Evolutionary conservation across 2,113 vertebrate species (phyloP).

Genomic region (Pelmatolapia mariae): DNA sequence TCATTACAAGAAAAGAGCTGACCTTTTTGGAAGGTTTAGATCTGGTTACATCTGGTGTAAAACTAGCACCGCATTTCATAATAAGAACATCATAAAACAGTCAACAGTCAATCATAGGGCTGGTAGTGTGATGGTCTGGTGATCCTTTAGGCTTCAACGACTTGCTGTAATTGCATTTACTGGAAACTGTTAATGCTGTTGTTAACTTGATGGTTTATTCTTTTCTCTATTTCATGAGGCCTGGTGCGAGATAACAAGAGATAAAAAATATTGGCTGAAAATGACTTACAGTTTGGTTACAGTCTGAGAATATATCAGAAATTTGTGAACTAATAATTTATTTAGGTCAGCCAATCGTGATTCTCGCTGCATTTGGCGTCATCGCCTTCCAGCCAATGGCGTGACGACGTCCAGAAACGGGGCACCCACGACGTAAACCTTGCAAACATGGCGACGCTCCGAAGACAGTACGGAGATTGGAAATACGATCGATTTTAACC

Average conservation of each 20-base stretch:
- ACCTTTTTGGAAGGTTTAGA: not conserved
- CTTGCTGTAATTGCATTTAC: not conserved
- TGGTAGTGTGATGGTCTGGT: not conserved
- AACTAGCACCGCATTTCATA: not conserved
- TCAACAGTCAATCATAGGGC: not conserved
- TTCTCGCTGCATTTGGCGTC: slow-evolving; percentile 33
- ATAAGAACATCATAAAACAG: not conserved
- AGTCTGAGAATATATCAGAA: not conserved
- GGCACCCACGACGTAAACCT: slow-evolving; percentile 57
- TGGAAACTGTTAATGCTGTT: not conserved
- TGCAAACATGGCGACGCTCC: slow-evolving; percentile 75
- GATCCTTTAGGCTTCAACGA: not conserved
- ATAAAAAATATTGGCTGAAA: not conserved
- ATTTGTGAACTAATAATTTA: not conserved
- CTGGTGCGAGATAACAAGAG: not conserved
- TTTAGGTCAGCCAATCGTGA: slow-evolving; percentile 14
- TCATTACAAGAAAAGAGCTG: not conserved
- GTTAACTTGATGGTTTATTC: not conserved
- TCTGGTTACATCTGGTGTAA: not conserved
- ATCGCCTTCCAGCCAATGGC: slow-evolving; percentile 56
- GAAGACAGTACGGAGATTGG: slow-evolving; percentile 66
- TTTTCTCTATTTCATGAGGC: not conserved
- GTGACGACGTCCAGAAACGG: slow-evolving; percentile 11
- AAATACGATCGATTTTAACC: slow-evolving; percentile 62
- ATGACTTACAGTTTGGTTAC: not conserved